phyloP scores from a whole-genome alignment of 1,140 invertebrate species.

The Danaus melanippus region DNA sequence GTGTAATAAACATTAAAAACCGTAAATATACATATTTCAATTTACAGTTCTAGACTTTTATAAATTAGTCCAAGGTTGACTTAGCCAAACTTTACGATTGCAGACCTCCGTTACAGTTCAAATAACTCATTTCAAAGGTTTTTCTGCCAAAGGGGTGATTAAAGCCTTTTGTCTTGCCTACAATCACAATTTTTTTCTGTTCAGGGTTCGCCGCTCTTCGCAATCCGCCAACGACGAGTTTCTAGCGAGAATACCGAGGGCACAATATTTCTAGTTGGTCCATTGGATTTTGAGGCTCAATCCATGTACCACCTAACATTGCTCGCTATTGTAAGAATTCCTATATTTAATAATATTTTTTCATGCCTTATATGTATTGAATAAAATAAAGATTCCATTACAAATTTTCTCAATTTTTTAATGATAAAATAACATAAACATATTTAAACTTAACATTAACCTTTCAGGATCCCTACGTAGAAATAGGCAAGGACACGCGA shows the following conservation, averaged over 20 bases:
- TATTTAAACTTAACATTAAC: background rate
- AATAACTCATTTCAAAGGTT: slow-evolving; percentile 15
- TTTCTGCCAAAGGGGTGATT: slow-evolving; percentile 18
- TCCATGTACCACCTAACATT: slow-evolving; percentile 87
- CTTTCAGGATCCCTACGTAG: slow-evolving; percentile 86
- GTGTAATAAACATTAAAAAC: too few relatives aligned
- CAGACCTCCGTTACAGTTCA: slow-evolving; percentile 5
- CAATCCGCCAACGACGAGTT: slow-evolving; percentile 82
- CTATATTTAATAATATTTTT: background rate
- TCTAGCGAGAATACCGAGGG: slow-evolving; percentile 82
- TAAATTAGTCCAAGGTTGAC: too few relatives aligned
- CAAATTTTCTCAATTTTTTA: background rate
- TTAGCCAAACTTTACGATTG: background rate
- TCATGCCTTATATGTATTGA: background rate
- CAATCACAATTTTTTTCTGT: slow-evolving; percentile 13
- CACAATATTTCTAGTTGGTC: slow-evolving; percentile 80
- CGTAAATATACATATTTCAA: too few relatives aligned
- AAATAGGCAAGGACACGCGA: slow-evolving; percentile 83
- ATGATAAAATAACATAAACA: background rate
- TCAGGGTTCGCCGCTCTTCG: slow-evolving; percentile 80
- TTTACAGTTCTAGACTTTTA: too few relatives aligned
- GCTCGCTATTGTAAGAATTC: slow-evolving; percentile 81
- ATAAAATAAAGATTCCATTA: background rate
- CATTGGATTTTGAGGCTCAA: slow-evolving; percentile 88
- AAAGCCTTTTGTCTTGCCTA: slow-evolving; percentile 12